Base-by-base conservation (phyloP, 2,888 invertebrate species). In the Andrena trimmerana region DNA sequence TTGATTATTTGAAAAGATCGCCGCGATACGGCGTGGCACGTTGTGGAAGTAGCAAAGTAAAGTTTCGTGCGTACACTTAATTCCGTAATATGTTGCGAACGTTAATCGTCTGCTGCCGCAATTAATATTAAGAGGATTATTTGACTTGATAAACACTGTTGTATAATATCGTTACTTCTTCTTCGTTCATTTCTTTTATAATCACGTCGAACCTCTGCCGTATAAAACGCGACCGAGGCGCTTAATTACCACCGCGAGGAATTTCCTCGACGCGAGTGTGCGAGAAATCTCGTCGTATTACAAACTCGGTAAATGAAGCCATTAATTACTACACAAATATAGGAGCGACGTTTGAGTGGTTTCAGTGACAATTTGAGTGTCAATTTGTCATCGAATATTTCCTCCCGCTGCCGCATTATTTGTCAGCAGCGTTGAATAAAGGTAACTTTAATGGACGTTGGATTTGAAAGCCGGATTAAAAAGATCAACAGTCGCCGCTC, bases 1-100 rank as follows among this genome's bases (percentile, higher is more conserved):
- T 78, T 80, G 84, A 82, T 88, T 85, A 87, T 87, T 87, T 78
- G 75, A 63, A 54, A 77, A 86, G 87, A 87, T 87, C 78, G 69
- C 27, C 33, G 54, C 31, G 84, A 86, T 86, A 86, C 8, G 20
- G 33, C 2, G 24, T 24, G 29, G 76, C 59, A 65, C 68, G 76
- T 78, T 68, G 48, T 60, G 74, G 67, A n/a, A 27, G 68, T 6
- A 36, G 20, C 16, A 36, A 52, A 8, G 54, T 54, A 7, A 83
- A 70, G 52, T 68, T 48, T 10, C 52, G 33, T 59, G 24, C 76
- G 67, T 57, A 66, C 57, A 31, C 36, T 59, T 65, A 52, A 77
- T 72, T 68, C 59, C 57, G 60, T 62, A 33, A 73, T 50, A 50
- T 0, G 10, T 29, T 50, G 50, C 27, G 42, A 65, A 72, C 62